Base-by-base conservation (phyloP, 1,140 invertebrate genomes). In the Camponotus floridanus region DNA sequence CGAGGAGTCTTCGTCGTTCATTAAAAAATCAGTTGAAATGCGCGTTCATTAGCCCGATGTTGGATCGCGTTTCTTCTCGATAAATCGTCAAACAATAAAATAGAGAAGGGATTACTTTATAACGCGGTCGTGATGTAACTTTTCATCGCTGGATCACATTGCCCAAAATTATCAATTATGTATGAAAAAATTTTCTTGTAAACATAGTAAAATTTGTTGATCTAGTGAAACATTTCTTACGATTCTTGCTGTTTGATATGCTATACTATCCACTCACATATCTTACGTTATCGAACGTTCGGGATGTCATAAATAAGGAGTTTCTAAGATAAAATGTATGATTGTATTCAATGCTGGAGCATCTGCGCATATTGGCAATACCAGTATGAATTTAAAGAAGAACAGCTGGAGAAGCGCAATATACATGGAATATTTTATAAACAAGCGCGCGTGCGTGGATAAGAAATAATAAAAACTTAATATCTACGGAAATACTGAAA, bases 21-120 rank as follows among this genome's bases (percentile, higher is more conserved):
- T 91, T 89, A 91, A 89, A 91, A 88, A 91, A 91, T 91, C 71
- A 91, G 81, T 87, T 68, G 90, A 87, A 87, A 86, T 76, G 55
- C 21, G 57, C 67, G 85, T 84, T 90, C 80, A 65, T 91, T 89
- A 91, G 59, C 48, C 42, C 57, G 57, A 65, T 55, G 68, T 31
- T 21, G 51, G 45, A 84, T 85, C 59, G 13, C 42, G 67, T 89
- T 42, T 68, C 21, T 36, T 62, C 76, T 74, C 36, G 81, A 90
- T 90, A 91, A 87, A 91, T 91, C 88, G 33, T 79, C 3, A 26
- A 57, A 83, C 33, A 76, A 86, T 89, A 81, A 88, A 85, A 61
- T 79, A 55, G 51, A 59, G 87, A 26, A 26, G 65, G 39, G 78
- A 76, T 51, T 81, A 70, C 15, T 13, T 88, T 76, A 71, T 62